These are phyloP conservation scores for Platysternon megacephalum DNA, from an alignment of 2,113 vertebrate genomes.

Conservation along the genomic window DNA sequence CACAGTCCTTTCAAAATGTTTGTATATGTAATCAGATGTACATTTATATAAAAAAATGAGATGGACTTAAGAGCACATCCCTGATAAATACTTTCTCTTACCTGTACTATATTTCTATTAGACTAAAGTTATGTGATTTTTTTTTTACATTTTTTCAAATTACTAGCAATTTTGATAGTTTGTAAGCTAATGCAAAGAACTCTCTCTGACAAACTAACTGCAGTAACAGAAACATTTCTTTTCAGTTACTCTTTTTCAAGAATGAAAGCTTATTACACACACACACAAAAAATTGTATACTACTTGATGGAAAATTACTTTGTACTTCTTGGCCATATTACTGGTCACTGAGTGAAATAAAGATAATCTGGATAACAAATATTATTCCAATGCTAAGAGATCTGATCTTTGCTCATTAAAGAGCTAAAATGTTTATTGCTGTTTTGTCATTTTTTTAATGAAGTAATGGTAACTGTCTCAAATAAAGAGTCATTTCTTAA, in stretches of 20 bases:
- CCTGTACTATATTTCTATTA: constrained; percentile 91
- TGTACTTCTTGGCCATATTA: constrained; percentile 84
- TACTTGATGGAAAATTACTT: constrained; percentile 86
- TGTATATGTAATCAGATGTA: constrained; percentile 90
- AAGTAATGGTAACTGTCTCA: constrained; percentile 80
- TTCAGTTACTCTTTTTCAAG: constrained; percentile 91
- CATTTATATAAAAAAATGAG: constrained; percentile 86
- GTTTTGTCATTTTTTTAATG: constrained; percentile 87
- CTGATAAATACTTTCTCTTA: constrained; percentile 87
- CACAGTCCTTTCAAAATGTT: constrained; percentile 83
- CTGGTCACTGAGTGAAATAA: constrained; percentile 86
- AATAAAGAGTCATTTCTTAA: constrained; percentile 81
- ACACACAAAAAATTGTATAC: constrained; percentile 85
- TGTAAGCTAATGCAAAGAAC: constrained; percentile 89
- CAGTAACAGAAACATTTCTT: constrained; percentile 90
- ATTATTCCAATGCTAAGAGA: constrained; percentile 87
- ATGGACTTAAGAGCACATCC: constrained; percentile 90
- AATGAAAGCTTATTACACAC: constrained; percentile 89
- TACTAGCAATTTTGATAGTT: constrained; percentile 92
- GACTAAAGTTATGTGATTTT: constrained; percentile 89
- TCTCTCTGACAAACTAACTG: constrained; percentile 92
- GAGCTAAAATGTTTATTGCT: constrained; percentile 88
- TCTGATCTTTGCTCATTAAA: constrained; percentile 89
- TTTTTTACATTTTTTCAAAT: constrained; percentile 89
- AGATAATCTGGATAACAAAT: constrained; percentile 85